Evolutionary conservation across 2,113 vertebrate genomes (phyloP).

Genomic region (Vimba vimba): DNA sequence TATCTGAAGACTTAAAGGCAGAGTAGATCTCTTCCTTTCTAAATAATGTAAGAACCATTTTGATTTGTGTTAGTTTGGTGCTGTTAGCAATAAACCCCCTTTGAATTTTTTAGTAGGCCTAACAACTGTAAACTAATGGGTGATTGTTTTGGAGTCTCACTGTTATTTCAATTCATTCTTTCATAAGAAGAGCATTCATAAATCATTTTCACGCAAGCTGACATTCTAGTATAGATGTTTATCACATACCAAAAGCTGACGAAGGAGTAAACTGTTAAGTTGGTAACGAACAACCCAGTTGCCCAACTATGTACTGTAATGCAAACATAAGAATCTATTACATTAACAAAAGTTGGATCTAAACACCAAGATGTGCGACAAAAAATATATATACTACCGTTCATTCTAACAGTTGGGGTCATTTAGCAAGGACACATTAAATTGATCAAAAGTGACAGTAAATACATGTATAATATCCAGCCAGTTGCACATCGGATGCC

Average conservation of each 20-base stretch:
- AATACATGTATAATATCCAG: too few species aligned
- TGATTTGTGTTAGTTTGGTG: constrained; percentile 19
- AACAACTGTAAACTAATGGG: constrained; percentile 10
- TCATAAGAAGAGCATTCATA: background rate
- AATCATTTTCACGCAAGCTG: background rate
- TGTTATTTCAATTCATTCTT: background rate
- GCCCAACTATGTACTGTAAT: background rate
- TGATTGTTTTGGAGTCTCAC: background rate
- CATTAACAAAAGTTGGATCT: background rate
- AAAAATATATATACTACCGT: background rate
- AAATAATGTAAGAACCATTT: constrained; percentile 33
- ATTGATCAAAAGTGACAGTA: background rate
- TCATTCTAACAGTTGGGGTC: background rate
- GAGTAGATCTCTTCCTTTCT: constrained; percentile 30
- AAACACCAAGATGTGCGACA: background rate
- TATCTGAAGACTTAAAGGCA: constrained; percentile 29
- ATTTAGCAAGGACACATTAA: background rate
- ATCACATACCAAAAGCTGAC: background rate
- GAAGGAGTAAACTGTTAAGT: background rate
- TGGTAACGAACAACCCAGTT: background rate
- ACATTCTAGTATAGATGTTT: background rate
- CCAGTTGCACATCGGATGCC: too few species aligned
- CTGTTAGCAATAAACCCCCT: background rate
- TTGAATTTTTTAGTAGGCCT: background rate
- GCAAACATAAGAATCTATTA: background rate